A percentile compares a stretch with the other conserved stretches of the same genome.
Conservation (phyloP, 2,888 invertebrate species). For the Eumacrocentrus americanus region DNA sequence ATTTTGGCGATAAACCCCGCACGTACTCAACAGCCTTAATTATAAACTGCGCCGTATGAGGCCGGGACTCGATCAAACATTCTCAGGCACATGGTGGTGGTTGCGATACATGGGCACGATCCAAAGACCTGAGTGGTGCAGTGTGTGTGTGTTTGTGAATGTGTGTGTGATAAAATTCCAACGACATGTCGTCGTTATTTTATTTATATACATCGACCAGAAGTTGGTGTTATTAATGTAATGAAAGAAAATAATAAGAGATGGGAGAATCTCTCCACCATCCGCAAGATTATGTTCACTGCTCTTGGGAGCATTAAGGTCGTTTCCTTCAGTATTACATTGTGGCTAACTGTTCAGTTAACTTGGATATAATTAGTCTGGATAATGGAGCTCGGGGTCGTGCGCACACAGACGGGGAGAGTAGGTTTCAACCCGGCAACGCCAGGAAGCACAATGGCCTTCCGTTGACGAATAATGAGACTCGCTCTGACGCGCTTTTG, state of each 20-base stretch:
- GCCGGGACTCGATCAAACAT: too few relatives aligned
- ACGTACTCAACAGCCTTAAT: conserved; percentile 16
- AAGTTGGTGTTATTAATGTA: too few relatives aligned
- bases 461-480: conserved; percentile 48
- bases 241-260: conserved; percentile 48
- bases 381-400: conserved; percentile 53
- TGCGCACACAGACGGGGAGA: neutral
- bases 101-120: too few relatives aligned
- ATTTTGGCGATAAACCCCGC: conserved; percentile 38
- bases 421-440: conserved; percentile 5
- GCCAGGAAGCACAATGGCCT: conserved; percentile 48
- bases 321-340: conserved; percentile 52
- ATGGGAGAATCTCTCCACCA: conserved; percentile 24
- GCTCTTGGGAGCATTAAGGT: conserved; percentile 38
- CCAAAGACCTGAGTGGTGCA: neutral
- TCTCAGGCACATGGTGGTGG: too few relatives aligned
- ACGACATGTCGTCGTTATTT: too few relatives aligned
- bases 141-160: neutral
- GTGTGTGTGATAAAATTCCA: too few relatives aligned
- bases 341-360: conserved; percentile 56
- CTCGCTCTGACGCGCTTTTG: conserved; percentile 47
- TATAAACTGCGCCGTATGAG: conserved; percentile 22
- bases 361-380: conserved; percentile 59
- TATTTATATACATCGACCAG: too few relatives aligned
- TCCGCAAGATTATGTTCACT: conserved; percentile 31